Base-by-base conservation (phyloP, 2,888 invertebrate species). In the Coenonympha arcania region DNA sequence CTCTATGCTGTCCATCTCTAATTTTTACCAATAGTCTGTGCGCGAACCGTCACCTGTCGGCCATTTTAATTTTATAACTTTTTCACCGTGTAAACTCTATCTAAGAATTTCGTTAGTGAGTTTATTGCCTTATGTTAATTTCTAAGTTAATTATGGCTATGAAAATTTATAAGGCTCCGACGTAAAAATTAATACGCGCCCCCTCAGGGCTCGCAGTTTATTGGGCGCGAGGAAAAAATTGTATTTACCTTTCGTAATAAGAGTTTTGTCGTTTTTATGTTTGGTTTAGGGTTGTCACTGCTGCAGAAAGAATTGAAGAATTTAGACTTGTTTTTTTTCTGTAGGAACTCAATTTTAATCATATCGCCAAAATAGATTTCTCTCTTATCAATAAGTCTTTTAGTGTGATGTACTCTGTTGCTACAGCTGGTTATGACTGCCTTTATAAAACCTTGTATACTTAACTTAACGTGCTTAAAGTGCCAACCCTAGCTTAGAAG, bases 61-160 rank as follows among this genome's bases (percentile, higher is more conserved):
- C 61, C 57, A 63, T 67, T 78, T 78, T 79, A 81, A 63, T 67
- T 78, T 78, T 79, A 81, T 75, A 69, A 65, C 74, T 55, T 69
- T n/a, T 69, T 66, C 66, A 68, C 71, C 72, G 73, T 78, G 78
- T 79, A 78, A 77, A 76, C 69, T 76, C 68, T 76, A 73, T 79
- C 79, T 79, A 84, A 84, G 79, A 83, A 79, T 84, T 84, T 81
- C 78, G 83, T 86, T 83, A 77, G 73, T 66, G 69, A 75, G 74
- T 86, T 85, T 85, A 85, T 84, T 71, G 73, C 76, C 70, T 76
- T 84, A 85, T 85, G 86, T 83, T 85, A 86, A 86, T 86, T 85
- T 79, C 79, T 79, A 79, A 83, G 73, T 74, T 86, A 86, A 86
- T 86, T 83, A 85, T 80, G 77, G 73, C 82, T 77, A 84, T 80